These are phyloP conservation scores for Acipenser oxyrinchus DNA, from an alignment of 2,797 vertebrate genomes.

Conservation along the genomic window DNA sequence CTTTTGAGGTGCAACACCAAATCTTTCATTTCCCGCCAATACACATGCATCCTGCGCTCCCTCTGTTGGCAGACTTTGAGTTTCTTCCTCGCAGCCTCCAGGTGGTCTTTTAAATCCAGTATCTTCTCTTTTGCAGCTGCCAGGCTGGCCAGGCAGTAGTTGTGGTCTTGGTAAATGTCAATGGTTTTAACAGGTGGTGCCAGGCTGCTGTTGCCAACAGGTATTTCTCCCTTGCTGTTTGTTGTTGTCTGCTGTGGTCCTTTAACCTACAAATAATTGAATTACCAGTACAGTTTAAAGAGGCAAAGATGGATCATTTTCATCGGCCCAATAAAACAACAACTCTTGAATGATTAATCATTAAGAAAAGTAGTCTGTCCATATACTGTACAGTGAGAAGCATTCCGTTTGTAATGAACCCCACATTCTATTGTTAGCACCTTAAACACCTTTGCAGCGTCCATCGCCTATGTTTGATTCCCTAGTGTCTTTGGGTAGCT, in stretches of 20 bases:
- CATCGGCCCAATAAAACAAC: too few relatives aligned
- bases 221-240: neutral
- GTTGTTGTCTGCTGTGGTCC: neutral
- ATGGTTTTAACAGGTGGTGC: neutral
- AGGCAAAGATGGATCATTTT: too few relatives aligned
- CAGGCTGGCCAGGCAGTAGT: slow-evolving; percentile 6
- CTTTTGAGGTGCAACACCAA: slow-evolving; percentile 1
- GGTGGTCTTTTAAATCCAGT: neutral
- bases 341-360: too few relatives aligned
- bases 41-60: neutral
- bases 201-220: neutral
- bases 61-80: slow-evolving; percentile 6
- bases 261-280: neutral
- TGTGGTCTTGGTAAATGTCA: slow-evolving; percentile 4
- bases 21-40: slow-evolving; percentile 4
- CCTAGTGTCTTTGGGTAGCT: too few relatives aligned
- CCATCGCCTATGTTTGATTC: too few relatives aligned
- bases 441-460: too few relatives aligned
- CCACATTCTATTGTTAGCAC: too few relatives aligned
- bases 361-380: too few relatives aligned
- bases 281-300: neutral
- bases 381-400: too few relatives aligned
- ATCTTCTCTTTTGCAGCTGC: slow-evolving; percentile 10
- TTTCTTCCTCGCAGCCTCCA: slow-evolving; percentile 10
- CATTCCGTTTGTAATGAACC: too few relatives aligned